Evolutionary conservation across 2,797 vertebrate species (phyloP), one percentile per base, ranked within the genome.

Genomic region (Acanthis flammea): DNA sequence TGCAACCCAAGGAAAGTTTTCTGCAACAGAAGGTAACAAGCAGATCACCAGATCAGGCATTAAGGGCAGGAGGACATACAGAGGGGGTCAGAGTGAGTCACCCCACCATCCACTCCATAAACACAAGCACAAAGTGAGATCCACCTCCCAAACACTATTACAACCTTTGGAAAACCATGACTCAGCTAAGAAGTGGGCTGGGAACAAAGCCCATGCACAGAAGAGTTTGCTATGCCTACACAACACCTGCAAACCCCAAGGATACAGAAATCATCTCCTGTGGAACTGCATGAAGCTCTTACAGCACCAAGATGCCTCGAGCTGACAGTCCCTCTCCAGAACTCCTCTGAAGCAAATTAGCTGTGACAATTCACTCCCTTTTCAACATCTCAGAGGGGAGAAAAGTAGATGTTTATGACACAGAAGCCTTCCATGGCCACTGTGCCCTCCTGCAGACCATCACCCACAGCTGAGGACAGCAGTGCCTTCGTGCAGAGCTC

Each of bases 201-300:
- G 24, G 63, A 95, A 96, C 47, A 82, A 85, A 94, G 44, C 16
- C 45, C 47, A 33, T 9, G 39, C n/a, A 76, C 58, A 68, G 53
- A 87, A 75, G 54, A 91, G 74, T 74, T 68, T 67, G 27, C 37
- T 35, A 5, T 27, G 33, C 77, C 68, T n/a, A 78, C 81, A 70
- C 65, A 90, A 35, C 61, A 92, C 50, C 66, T 79, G 70, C 75
- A 86, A 84, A 41, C 7, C 8, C 19, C 54, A 81, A 73, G 0
- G 1, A 72, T 28, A 61, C 51, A 63, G 37, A 89, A 85, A 91
- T 65, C 63, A 28, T 75, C 47, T 19, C 70, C 63, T 1, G 2
- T 2, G 31, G 57, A 75, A 65, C 18, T 27, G 35, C 54, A 68
- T 2, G 70, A 92, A 93, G 53, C 45, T 92, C 39, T 48, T 13